Conservation (phyloP, 2,113 vertebrate genomes). For the Cryptotis parvus region DNA sequence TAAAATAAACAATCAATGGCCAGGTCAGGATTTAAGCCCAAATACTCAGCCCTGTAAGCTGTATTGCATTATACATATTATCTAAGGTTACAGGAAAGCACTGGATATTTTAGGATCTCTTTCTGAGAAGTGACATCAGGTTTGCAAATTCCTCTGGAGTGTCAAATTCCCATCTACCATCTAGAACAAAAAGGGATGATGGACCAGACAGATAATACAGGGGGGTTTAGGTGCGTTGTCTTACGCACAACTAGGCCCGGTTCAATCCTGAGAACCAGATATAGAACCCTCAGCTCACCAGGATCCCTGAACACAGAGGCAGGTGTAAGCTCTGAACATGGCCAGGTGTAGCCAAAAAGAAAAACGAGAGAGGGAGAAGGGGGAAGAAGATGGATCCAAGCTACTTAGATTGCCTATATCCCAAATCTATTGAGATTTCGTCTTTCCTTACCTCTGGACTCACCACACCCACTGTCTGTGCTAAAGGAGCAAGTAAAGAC, state of each 20-base stretch:
- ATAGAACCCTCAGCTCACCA: too few relatives aligned
- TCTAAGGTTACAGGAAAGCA: background rate
- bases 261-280: too few relatives aligned
- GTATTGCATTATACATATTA: background rate
- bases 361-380: too few relatives aligned
- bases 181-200: background rate
- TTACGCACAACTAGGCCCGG: too few relatives aligned
- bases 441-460: slow-evolving; percentile 89
- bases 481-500: slow-evolving; percentile 95
- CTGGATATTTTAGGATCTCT: background rate
- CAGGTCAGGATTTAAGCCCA: background rate
- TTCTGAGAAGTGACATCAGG: background rate
- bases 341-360: too few relatives aligned
- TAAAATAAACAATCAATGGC: background rate
- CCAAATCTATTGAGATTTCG: fast-evolving
- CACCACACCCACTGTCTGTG: slow-evolving; percentile 93
- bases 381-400: too few relatives aligned
- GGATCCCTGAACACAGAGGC: too few relatives aligned
- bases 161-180: background rate
- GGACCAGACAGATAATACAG: too few relatives aligned
- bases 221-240: too few relatives aligned
- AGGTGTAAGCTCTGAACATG: too few relatives aligned
- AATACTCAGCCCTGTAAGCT: background rate
- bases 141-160: background rate
- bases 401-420: background rate